Evolutionary conservation across 1,140 invertebrate species (phyloP).

Genomic region (Copidosoma floridanum): DNA sequence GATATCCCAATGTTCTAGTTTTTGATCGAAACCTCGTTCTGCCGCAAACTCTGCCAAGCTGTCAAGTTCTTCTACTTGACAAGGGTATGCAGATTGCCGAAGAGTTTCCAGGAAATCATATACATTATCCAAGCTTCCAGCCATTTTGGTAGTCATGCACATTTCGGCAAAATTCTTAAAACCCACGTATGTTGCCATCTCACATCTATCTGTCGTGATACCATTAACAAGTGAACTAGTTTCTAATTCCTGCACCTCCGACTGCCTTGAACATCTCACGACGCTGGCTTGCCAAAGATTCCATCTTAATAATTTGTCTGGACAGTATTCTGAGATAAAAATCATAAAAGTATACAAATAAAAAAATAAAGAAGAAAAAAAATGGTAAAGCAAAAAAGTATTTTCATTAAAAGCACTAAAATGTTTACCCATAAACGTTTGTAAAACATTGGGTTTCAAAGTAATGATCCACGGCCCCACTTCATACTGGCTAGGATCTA

Average conservation of each 20-base stretch:
- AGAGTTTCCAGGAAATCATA: conserved; percentile 71
- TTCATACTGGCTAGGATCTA: conserved; percentile 61
- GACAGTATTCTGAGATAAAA: conserved; percentile 69
- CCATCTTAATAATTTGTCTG: conserved; percentile 71
- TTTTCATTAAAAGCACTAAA: conserved; percentile 11
- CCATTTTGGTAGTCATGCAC: conserved; percentile 95
- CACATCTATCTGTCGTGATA: conserved; percentile 66
- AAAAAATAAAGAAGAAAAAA: no score
- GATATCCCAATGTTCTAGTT: conserved; percentile 80
- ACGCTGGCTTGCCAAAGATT: conserved; percentile 80
- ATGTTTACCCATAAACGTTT: conserved; percentile 61
- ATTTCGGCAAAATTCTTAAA: conserved; percentile 78
- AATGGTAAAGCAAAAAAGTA: not conserved
- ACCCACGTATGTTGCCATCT: conserved; percentile 75
- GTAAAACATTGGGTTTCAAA: conserved; percentile 69
- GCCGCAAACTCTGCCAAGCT: conserved; percentile 73
- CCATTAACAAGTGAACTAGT: conserved; percentile 77
- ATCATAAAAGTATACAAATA: no score
- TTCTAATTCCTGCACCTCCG: conserved; percentile 65
- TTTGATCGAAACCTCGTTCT: conserved; percentile 68
- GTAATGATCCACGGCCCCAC: conserved; percentile 78
- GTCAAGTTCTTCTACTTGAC: conserved; percentile 75
- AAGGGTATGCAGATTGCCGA: conserved; percentile 61
- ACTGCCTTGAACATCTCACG: conserved; percentile 65
- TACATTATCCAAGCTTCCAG: conserved; percentile 76